Evolutionary conservation across 2,888 invertebrate species (phyloP).

Genomic region (Carcina quercana): DNA sequence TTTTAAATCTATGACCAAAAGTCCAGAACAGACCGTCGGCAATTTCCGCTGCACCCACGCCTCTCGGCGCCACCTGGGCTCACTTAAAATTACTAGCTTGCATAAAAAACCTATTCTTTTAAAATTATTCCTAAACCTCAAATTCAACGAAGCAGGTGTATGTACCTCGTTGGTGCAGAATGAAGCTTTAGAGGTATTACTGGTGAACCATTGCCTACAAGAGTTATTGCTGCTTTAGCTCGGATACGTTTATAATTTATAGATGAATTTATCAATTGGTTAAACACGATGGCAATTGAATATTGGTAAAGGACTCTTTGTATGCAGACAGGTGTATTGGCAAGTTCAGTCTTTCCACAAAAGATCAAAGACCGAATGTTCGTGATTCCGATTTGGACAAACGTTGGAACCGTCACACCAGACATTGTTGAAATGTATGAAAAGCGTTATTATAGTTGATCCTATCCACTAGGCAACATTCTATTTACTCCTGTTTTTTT

Average conservation of each 20-base stretch:
- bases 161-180: slow-evolving; percentile 11
- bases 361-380: no score
- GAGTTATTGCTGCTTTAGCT: slow-evolving; percentile 35
- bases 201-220: slow-evolving; percentile 27
- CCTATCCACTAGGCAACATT: no score
- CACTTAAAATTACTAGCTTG: slow-evolving; percentile 30
- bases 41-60: slow-evolving; percentile 51
- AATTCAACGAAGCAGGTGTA: slow-evolving; percentile 19
- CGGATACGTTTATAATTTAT: slow-evolving; percentile 32
- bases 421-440: no score
- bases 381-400: no score
- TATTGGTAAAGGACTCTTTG: no score
- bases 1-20: slow-evolving; percentile 7
- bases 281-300: no score
- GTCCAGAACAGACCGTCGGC: slow-evolving; percentile 41
- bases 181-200: slow-evolving; percentile 43
- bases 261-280: slow-evolving; percentile 19
- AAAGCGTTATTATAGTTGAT: no score
- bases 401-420: no score
- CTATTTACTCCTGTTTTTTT: no score
- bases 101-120: slow-evolving; percentile 16
- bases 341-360: no score
- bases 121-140: slow-evolving; percentile 33
- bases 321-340: no score
- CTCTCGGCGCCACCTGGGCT: slow-evolving; percentile 51